Base-by-base conservation (phyloP, 2,888 invertebrate species). In the Pheosia tremula region DNA sequence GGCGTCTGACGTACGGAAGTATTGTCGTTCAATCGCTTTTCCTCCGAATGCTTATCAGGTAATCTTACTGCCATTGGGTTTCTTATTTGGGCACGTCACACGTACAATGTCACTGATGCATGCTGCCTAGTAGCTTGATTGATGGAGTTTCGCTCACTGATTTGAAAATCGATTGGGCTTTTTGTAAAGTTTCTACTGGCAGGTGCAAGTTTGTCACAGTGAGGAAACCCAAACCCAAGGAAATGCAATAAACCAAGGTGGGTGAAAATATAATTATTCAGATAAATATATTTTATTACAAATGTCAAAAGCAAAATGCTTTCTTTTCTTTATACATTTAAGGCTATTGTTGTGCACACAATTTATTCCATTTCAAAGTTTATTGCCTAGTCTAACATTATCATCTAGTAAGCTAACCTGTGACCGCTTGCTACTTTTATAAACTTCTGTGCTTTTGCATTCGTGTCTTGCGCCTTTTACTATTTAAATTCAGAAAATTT, bases 11-110 rank as follows among this genome's bases (percentile, higher is more conserved):
- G 75, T 78, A 79, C 74, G 75, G 73, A 79, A 79, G 79, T 84
- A 87, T 86, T 85, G 71, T 71, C 78, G 76, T 84, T 87, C 86
- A 82, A 83, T 82, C 81, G 76, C 69, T 24, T 24, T 24, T 68
- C 64, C 67, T 70, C 72, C 72, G 69, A 68, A 71, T 71, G 74
- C 72, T 72, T 84, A 85, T 85, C 85, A 72, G 56, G 50, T 61
- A 58, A 82, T 83, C 83, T 69, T 68, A 77, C 79, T 81, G 80
- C 81, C 79, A 79, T 75, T 65, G 60, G 56, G 70, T 60, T 67
- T 71, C 70, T 77, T 74, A 77, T 75, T 75, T 76, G 63, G 68
- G 66, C 81, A 77, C 78, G 79, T 81, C 68, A 66, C 81, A 77
- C 78, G 79, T 81, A 78, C 74, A 71, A 67, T 60, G 68, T 62